Evolutionary conservation across 2,113 vertebrate species (phyloP).

Genomic region (Orientallactaga bullata): DNA sequence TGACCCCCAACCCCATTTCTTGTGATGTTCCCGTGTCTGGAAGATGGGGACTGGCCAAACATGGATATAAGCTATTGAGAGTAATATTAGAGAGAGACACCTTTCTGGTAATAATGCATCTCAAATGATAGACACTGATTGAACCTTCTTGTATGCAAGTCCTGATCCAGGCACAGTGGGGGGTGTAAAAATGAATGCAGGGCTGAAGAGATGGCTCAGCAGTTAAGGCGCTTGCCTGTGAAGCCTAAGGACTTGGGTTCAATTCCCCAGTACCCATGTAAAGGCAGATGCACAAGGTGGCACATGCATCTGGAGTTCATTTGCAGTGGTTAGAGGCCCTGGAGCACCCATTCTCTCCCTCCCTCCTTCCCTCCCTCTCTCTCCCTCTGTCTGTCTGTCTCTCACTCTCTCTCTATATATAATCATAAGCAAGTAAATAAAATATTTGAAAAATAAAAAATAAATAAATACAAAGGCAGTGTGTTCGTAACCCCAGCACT

Average conservation of each 20-base stretch:
- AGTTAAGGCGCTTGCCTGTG: neutral
- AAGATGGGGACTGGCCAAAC: neutral
- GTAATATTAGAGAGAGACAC: neutral
- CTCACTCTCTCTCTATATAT: no score
- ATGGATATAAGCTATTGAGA: neutral
- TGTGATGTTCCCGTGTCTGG: neutral
- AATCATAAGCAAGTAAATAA: no score
- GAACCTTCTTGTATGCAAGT: neutral
- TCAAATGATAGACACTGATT: neutral
- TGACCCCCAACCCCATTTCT: neutral
- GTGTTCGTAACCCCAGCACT: no score
- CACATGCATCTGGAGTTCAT: no score
- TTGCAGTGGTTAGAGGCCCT: no score
- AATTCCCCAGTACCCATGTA: neutral
- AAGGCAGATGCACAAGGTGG: neutral
- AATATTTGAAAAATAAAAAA: no score
- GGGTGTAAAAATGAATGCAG: constrained; percentile 24
- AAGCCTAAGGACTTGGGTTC: neutral
- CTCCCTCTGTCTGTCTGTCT: no score
- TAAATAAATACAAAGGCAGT: no score
- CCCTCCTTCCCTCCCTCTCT: no score
- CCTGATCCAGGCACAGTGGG: neutral
- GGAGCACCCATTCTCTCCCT: no score
- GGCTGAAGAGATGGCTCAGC: neutral
- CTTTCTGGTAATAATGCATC: neutral